Evolutionary conservation across 2,113 vertebrate genomes (phyloP), one percentile per base, ranked within the genome.

Genomic region (Phylloscopus trochiloides): DNA sequence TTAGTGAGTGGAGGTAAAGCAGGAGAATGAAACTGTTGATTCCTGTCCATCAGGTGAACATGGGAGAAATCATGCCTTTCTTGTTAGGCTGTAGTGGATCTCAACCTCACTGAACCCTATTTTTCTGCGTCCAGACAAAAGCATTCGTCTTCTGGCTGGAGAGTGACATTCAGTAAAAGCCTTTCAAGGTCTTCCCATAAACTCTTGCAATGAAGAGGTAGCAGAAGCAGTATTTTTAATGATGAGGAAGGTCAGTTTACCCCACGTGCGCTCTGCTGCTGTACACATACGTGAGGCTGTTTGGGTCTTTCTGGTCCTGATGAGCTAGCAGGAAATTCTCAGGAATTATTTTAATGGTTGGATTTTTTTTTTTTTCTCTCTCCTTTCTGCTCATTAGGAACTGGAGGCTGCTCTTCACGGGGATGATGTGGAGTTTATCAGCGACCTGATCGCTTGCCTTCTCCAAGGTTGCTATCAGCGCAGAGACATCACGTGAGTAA

Each of bases 381-480:
- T 73, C 16, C 45, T 74, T 78, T 80, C 57, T 76, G 66, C 58
- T 84, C 62, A 67, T 80, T 96, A 99, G 99, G 99, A 99, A 97
- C 98, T 99, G 97, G 99, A 99, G 97, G 98, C 98, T 75, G 99
- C 99, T 66, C 98, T 99, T 95, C 98, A 99, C 57, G 98, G 98
- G 88, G 99, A 99, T 90, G 99, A 99, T 74, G 97, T 98, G 63
- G 98, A 98, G 81, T 99, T 99, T 97, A 99, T 99, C 70, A 98
- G 98, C 9, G 99, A 99, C 90, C 98, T 99, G 71, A 97, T 99
- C 57, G 98, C 99, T 96, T 99, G 98, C 96, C 98, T 99, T 70
- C 98, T 99, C 94, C 99, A 99, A 97, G 99, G 99, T 98, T 99
- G 99, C 91, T 99, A 99, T 95, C 99, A 99, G 96, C 99, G 99